Percentiles rank a stretch among this genome's conserved stretches.
phyloP scores from a whole-genome alignment of 2,888 invertebrate genomes.

The Leistus spinibarbis region DNA sequence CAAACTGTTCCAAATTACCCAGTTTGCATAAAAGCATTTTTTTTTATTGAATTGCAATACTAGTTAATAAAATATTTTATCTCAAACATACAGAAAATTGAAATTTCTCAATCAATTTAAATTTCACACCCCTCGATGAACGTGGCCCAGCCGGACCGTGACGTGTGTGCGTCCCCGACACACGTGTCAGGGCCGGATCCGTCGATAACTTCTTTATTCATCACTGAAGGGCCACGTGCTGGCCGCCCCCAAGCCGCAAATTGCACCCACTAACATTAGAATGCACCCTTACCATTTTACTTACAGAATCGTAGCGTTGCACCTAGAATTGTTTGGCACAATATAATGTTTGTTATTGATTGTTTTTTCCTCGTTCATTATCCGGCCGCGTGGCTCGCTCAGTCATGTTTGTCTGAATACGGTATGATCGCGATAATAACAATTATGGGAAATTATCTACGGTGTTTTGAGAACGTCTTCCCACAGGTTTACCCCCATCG shows the following conservation, averaged over 20 bases:
- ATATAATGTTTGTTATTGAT: conserved; percentile 56
- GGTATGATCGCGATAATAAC: conserved; percentile 49
- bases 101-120: background rate
- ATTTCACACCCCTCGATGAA: background rate
- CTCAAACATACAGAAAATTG: background rate
- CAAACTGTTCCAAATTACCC: background rate
- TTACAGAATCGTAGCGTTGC: background rate
- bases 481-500: conserved; percentile 7
- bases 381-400: conserved; percentile 56
- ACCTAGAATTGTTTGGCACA: conserved; percentile 43
- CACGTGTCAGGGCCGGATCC: conserved; percentile 53
- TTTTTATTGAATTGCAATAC: too few species aligned
- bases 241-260: conserved; percentile 58
- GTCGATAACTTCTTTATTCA: conserved; percentile 55
- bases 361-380: conserved; percentile 58
- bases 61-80: background rate
- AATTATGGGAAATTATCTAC: conserved; percentile 57
- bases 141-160: conserved; percentile 50
- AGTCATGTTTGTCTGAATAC: conserved; percentile 54
- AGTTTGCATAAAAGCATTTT: too few species aligned
- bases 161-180: conserved; percentile 46
- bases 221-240: conserved; percentile 53
- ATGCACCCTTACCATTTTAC: conserved; percentile 44
- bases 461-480: conserved; percentile 45
- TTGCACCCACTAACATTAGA: conserved; percentile 52